Evolutionary conservation across 2,888 invertebrate genomes (phyloP), one percentile per base, ranked within the genome.

Genomic region (Andrena chrysosceles): DNA sequence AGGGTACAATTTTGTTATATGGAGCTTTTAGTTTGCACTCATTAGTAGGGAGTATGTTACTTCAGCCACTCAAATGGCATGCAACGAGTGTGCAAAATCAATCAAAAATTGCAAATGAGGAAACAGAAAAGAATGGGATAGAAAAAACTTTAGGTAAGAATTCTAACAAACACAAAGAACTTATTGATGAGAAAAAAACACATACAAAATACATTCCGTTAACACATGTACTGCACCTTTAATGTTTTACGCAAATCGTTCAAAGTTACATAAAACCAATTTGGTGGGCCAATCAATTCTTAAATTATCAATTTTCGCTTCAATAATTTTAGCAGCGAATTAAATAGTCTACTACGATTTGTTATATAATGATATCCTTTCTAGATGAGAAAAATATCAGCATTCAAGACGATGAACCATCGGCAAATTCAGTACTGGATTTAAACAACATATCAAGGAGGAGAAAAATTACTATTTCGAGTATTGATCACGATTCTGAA

Each of bases 51-150:
- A 95, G 96, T 1, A 92, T 95, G 79, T 93, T 97, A 76, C 94
- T 97, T 60, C 96, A 96, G 89, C 97, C 97, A 23, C 95, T 96
- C 2, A 96, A 96, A 93, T 96, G 96, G 96, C 96, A 96, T 92
- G 93, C 95, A 91, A 95, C 94, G 74, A 90, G 89, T 77, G 81
- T 23, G 2, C 49, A 54, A 26, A 31, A 26, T 26, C 10, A 77
- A 20, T n/a, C 62, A 10, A 10, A 78, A 29, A 6, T 16, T n/a
- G 2, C 6, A 3, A 67, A 66, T 29, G 63, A 20, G 0, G 62
- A 59, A 6, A 74, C 3, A 3, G 74, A 62, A 29, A 66, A 85
- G 35, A 42, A 77, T 35, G 2, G 35, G 69, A 66, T 62, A 56
- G 68, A 13, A 3, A 35, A 62, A 8, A 26, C 16, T 13, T 29